Percentiles rank a stretch among this genome's conserved stretches.
Evolutionary conservation across 2,888 invertebrate species (phyloP).

Genomic region (Drosophila sordidapex): DNA sequence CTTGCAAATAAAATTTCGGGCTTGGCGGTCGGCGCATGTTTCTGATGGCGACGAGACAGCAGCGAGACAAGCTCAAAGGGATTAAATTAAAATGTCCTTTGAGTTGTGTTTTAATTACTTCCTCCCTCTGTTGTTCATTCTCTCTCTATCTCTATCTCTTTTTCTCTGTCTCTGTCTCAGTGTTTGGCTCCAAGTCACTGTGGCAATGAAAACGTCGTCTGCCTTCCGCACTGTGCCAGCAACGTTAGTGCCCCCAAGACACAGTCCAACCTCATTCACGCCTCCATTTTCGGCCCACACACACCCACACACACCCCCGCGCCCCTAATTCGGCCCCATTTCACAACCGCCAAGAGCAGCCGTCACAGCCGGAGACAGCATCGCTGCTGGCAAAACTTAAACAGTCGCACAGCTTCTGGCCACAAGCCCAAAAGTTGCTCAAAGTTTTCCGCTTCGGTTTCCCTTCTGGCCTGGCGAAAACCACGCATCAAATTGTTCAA

Average conservation of each 20-base stretch:
- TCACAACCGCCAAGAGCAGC: constrained; percentile 20
- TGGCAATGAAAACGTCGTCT: constrained; percentile 50
- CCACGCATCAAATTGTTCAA: constrained; percentile 49
- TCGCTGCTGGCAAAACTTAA: constrained; percentile 40
- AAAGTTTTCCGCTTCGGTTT: constrained; percentile 29
- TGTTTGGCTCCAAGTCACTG: constrained; percentile 31
- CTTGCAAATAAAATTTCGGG: constrained; percentile 61
- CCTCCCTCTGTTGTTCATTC: constrained; percentile 39
- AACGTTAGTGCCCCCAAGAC: constrained; percentile 32
- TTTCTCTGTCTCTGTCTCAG: constrained; percentile 32
- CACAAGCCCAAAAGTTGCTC: constrained; percentile 56
- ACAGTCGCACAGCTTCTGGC: constrained; percentile 55
- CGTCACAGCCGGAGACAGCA: constrained; percentile 48
- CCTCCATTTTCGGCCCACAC: background rate
- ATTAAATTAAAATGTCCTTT: constrained; percentile 82
- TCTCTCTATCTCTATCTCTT: constrained; percentile 35
- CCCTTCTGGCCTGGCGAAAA: constrained; percentile 6
- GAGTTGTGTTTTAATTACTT: constrained; percentile 81
- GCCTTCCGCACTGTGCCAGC: constrained; percentile 34
- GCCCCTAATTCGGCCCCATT: background rate
- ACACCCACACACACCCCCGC: background rate
- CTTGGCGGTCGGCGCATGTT: constrained; percentile 68
- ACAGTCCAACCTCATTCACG: constrained; percentile 6
- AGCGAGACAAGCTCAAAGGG: constrained; percentile 81
- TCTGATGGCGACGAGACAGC: constrained; percentile 82